Conservation (phyloP, 2,888 invertebrate species). For the Ectemnius cavifrons region DNA sequence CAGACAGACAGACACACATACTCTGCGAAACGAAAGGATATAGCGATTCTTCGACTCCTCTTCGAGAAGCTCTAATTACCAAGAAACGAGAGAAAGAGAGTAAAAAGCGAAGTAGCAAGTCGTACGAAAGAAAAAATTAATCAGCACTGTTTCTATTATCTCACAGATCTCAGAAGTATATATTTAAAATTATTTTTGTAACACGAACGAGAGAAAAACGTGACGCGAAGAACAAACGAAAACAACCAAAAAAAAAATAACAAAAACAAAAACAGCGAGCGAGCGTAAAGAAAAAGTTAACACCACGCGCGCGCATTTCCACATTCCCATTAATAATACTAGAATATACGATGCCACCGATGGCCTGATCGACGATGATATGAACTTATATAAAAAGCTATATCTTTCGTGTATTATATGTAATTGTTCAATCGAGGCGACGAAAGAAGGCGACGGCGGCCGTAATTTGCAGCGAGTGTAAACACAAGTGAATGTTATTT, state of each 20-base stretch:
- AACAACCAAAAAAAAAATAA: neutral
- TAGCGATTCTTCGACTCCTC: too few relatives aligned
- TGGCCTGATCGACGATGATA: slow-evolving; percentile 66
- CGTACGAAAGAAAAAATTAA: slow-evolving; percentile 26
- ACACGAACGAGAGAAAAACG: slow-evolving; percentile 51
- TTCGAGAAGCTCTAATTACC: slow-evolving; percentile 32
- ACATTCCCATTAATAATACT: slow-evolving; percentile 67
- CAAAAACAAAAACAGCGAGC: too few relatives aligned
- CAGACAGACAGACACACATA: too few relatives aligned
- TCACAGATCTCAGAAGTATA: slow-evolving; percentile 66
- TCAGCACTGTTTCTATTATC: slow-evolving; percentile 63
- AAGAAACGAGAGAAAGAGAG: slow-evolving; percentile 1
- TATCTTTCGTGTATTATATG: slow-evolving; percentile 71
- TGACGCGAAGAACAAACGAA: neutral
- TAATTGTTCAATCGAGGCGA: slow-evolving; percentile 57
- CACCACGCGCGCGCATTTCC: slow-evolving; percentile 54
- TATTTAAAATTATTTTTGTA: slow-evolving; percentile 73
- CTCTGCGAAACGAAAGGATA: too few relatives aligned
- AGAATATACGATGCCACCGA: slow-evolving; percentile 55
- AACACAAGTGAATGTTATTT: slow-evolving; percentile 72
- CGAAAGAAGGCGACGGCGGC: too few relatives aligned
- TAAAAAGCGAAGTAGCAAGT: too few relatives aligned
- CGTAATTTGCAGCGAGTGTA: too few relatives aligned
- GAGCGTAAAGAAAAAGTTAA: too few relatives aligned
- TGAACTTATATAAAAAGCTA: too few relatives aligned